phyloP scores from a whole-genome alignment of 2,888 invertebrate species.

The Unio delphinus region DNA sequence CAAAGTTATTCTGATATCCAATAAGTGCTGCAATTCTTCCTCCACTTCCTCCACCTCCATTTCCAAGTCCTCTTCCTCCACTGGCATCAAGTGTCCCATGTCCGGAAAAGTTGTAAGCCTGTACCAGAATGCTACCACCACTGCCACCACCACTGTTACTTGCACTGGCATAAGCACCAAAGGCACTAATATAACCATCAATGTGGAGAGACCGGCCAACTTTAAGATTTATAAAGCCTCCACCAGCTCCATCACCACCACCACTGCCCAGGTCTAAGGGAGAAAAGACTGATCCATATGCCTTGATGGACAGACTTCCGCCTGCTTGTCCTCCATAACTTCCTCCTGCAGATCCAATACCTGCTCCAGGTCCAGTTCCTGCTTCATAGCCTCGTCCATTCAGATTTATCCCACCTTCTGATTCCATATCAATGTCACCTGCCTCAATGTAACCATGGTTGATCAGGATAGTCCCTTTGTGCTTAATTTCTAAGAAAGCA shows the following conservation, averaged over 20 bases:
- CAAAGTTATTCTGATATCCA: conserved; percentile 42
- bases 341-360: conserved; percentile 29
- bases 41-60: conserved; percentile 51
- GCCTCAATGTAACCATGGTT: conserved; percentile 53
- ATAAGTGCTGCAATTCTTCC: conserved; percentile 54
- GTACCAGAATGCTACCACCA: conserved; percentile 51
- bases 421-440: conserved; percentile 52
- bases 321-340: conserved; percentile 54
- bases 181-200: conserved; percentile 45
- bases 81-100: conserved; percentile 49
- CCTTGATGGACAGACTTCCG: conserved; percentile 16
- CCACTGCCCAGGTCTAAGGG: conserved; percentile 52
- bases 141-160: conserved; percentile 48
- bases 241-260: conserved; percentile 40
- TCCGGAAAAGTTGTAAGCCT: conserved; percentile 54
- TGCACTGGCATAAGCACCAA: conserved; percentile 30
- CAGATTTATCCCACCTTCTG: conserved; percentile 41
- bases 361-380: conserved; percentile 39
- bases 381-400: conserved; percentile 40
- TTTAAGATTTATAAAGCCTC: conserved; percentile 46
- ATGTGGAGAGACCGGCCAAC: conserved; percentile 47
- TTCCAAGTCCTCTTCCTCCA: conserved; percentile 44
- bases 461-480: conserved; percentile 44
- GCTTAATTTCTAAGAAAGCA: conserved; percentile 52
- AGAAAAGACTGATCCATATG: conserved; percentile 55